Base-by-base conservation (phyloP, 2,797 vertebrate species). In the Cossypha dichroa region DNA sequence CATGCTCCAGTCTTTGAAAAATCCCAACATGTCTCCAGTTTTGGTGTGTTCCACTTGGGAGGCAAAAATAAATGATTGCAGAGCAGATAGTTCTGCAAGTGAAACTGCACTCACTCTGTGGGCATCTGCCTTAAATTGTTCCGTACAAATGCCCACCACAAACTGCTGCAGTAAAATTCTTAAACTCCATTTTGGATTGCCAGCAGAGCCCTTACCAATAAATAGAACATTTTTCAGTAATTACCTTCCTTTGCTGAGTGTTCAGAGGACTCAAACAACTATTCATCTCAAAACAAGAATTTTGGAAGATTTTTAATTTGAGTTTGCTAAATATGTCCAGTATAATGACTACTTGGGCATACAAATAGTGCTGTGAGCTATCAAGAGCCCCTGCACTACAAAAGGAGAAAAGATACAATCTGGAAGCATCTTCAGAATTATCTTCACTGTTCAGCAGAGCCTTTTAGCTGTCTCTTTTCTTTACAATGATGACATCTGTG, bases 301-400 rank as follows among this genome's bases (percentile, higher is more conserved):
- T 90, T 72, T 29, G 25, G 34, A 86, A 77, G 38, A 22, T 66
- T 81, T 56, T 83, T 43, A 36, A 36, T 36, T 36, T 36, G 5
- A 49, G 7, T 83, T 85, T 63, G 22, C 26, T 45, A 75, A 73
- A 49, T 51, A 66, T 15, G 28, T 9, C 52, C 18, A 15, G 11
- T 38, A n/a, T 17, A 56, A 80, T 3, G 7, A 84, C 62, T 23
- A 46, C 18, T 20, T 80, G 3, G 54, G 15, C 38, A 63, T 22
- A 51, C 0, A 1, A 84, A 33, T 10, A 52, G 8, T 21, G 19
- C 17, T 1, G 1, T 25, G 12, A 43, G n/a, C 51, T 69, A 56
- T 13, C 38, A 34, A n/a, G 34, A 69, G 38, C 13, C 15, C 10
- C 11, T 0, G 0, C 13, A 31, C 51, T 62, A 66, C 15, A 68